Evolutionary conservation across 2,113 vertebrate genomes (phyloP), one percentile per base, ranked within the genome.

Genomic region (Corynorhinus townsendii): DNA sequence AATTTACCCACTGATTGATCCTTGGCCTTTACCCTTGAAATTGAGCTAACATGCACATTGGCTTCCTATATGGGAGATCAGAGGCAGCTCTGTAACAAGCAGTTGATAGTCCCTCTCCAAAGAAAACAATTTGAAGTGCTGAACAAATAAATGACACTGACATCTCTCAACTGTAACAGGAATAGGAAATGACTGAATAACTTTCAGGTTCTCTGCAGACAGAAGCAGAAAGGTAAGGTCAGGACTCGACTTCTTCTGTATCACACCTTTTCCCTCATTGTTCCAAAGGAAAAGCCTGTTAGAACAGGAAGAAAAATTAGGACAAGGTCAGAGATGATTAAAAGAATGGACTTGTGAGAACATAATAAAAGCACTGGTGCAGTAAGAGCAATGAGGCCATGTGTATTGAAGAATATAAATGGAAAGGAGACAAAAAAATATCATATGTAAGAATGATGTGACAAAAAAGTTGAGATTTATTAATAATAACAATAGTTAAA

Each of bases 321-420:
- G 59, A 73, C n/a, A 92, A 72, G 33, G 69, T 69, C n/a, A 93
- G 83, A 89, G n/a, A 90, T 89, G 0, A 86, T 38, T 86, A 62
- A 79, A 95, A 93, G 4, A 73, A 93, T 82, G 35, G 5, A 47
- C n/a, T 92, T 92, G 43, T 62, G 45, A 54, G 76, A 84, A 93
- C 73, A 88, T 64, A 80, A 90, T 64, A 80, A 66, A 90, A 88
- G 28, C 16, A 17, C 47, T 95, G 19, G 5, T 56, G 38, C 83
- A 47, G 47, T 54, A 4, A 76, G 20, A 73, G 64, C 24, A 90
- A 43, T 68, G 35, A 68, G 86, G 3, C 35, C 30, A 45, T 26
- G 40, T 45, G 16, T 68, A 86, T 33, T 83, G 3, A 64, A 92
- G 5, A 87, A 38, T 40, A 68, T 59, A 86, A 90, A 72, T 75